Percentiles rank a stretch among this genome's conserved stretches.
These are phyloP conservation scores for Lindbergichthys nudifrons DNA, from an alignment of 2,797 vertebrate genomes.

Conservation along the genomic window DNA sequence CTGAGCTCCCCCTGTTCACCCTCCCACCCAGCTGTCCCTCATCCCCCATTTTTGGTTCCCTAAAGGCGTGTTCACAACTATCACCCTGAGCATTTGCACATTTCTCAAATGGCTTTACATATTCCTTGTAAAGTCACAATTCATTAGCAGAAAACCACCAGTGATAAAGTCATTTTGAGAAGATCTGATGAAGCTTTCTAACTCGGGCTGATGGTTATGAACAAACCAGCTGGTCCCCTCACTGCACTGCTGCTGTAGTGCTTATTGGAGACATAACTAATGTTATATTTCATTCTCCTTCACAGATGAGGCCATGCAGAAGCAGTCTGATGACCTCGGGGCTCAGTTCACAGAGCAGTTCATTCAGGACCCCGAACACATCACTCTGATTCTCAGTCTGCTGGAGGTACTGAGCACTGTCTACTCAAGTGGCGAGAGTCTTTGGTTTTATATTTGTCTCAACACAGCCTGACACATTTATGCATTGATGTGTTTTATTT, in stretches of 20 bases:
- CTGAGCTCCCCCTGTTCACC: constrained; percentile 11
- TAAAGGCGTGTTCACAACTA: constrained; percentile 39
- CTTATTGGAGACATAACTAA: constrained; percentile 7
- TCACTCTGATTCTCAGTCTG: constrained; percentile 92
- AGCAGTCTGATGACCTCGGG: constrained; percentile 92
- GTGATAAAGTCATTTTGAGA: not conserved
- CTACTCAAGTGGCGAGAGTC: not conserved
- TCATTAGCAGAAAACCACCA: not conserved
- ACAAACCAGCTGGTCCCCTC: constrained; percentile 35
- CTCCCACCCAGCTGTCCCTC: constrained; percentile 4
- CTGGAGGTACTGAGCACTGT: constrained; percentile 88
- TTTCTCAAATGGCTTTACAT: not conserved
- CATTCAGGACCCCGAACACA: constrained; percentile 93
- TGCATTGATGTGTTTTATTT: constrained; percentile 7
- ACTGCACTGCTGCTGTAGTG: not conserved
- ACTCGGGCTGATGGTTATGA: constrained; percentile 50
- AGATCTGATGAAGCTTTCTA: not conserved
- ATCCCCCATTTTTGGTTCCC: not conserved
- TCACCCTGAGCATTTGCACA: constrained; percentile 34
- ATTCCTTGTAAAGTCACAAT: not conserved
- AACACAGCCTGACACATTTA: not conserved
- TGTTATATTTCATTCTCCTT: constrained; percentile 9
- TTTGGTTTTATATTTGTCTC: not conserved
- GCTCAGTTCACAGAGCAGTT: constrained; percentile 95
- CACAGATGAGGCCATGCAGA: constrained; percentile 92